Evolutionary conservation across 2,797 vertebrate species (phyloP).

Genomic region (Vultur gryphus): DNA sequence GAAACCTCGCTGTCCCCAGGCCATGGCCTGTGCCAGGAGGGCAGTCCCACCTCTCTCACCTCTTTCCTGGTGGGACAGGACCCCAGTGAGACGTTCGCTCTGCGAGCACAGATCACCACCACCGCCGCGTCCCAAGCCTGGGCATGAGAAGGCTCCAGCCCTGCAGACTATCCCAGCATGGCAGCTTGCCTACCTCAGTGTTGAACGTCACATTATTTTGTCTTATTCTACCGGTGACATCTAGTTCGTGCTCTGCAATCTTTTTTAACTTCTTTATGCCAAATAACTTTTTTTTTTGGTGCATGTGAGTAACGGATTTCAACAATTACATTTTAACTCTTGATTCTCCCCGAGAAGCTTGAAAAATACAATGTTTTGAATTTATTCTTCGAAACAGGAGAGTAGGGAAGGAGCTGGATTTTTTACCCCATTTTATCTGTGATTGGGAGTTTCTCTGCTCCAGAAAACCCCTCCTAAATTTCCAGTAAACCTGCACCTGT

Average conservation of each 20-base stretch:
- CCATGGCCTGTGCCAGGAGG: not conserved
- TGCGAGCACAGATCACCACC: not conserved
- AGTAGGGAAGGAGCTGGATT: not conserved
- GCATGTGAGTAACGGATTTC: accelerated
- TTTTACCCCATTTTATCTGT: not conserved
- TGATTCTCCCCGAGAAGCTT: not conserved
- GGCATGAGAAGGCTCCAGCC: not conserved
- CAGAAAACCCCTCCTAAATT: not conserved
- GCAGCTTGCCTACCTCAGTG: accelerated
- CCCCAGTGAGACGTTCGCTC: not conserved
- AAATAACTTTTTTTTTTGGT: not conserved
- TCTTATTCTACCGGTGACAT: not conserved
- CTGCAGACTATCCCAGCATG: accelerated
- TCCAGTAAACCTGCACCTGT: accelerated
- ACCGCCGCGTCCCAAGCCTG: not conserved
- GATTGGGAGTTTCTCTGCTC: not conserved
- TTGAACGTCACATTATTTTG: not conserved
- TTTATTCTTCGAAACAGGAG: not conserved
- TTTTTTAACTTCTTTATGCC: not conserved
- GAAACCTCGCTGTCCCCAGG: not conserved
- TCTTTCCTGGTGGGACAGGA: not conserved
- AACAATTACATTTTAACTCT: not conserved
- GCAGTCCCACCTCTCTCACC: not conserved
- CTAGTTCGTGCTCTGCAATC: not conserved
- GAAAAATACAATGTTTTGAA: not conserved